Evolutionary conservation across 2,888 invertebrate species (phyloP).

Genomic region (Caenorhabditis imperialis): DNA sequence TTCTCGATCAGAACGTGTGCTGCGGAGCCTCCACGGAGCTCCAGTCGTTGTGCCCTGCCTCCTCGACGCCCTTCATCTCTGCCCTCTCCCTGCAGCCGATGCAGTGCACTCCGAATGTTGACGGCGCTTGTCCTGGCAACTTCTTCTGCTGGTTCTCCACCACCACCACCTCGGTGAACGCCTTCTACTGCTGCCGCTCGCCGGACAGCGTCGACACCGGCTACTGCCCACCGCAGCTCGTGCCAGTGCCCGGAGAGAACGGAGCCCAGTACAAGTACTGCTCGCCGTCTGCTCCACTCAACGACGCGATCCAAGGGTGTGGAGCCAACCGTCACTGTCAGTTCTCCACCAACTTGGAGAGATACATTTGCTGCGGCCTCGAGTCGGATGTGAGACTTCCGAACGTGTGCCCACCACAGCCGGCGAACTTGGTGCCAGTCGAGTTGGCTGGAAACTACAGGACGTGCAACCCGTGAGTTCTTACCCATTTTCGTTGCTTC

Average conservation of each 20-base stretch:
- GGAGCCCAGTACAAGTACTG: conserved; percentile 77
- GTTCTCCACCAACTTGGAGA: conserved; percentile 74
- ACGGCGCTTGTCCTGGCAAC: conserved; percentile 77
- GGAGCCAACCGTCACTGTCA: conserved; percentile 77
- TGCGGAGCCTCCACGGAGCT: conserved; percentile 76
- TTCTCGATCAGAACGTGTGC: conserved; percentile 77
- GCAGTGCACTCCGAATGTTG: conserved; percentile 78
- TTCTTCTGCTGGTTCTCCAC: conserved; percentile 78
- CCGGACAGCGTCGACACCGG: conserved; percentile 77
- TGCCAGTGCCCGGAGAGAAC: conserved; percentile 76
- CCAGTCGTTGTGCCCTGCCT: conserved; percentile 75
- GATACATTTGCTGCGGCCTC: conserved; percentile 77
- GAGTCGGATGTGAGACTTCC: conserved; percentile 76
- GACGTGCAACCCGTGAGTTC: conserved; percentile 65
- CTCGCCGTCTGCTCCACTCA: conserved; percentile 75
- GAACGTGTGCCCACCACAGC: conserved; percentile 77
- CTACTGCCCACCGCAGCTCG: conserved; percentile 77
- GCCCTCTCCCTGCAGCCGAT: conserved; percentile 77
- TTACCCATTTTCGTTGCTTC: not conserved
- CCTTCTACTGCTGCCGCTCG: conserved; percentile 77
- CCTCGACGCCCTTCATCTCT: conserved; percentile 77
- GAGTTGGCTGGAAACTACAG: conserved; percentile 74
- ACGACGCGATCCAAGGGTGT: conserved; percentile 76
- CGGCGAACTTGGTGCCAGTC: conserved; percentile 76
- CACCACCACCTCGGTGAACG: conserved; percentile 74